These are phyloP conservation scores for Oxycera nigricornis DNA, from an alignment of 2,888 invertebrate genomes.

Conservation along the genomic window DNA sequence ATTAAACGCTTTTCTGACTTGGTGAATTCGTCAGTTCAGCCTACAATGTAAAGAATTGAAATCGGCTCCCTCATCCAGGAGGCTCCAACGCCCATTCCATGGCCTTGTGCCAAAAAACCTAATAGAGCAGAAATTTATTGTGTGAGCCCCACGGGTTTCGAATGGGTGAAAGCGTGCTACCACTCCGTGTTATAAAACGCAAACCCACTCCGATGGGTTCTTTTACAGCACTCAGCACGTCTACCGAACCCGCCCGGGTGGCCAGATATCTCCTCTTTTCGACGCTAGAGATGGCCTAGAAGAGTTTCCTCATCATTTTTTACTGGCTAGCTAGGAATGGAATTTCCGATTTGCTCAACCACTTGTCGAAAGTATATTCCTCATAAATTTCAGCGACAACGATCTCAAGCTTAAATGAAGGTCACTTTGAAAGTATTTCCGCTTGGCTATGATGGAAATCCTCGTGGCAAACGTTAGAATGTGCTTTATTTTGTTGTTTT, in stretches of 20 bases:
- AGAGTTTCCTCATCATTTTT: not conserved
- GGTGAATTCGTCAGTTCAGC: not conserved
- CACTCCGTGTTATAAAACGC: not conserved
- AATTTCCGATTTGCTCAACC: constrained; percentile 32
- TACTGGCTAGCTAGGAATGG: constrained; percentile 15
- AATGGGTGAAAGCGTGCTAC: constrained; percentile 12
- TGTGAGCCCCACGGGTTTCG: not conserved
- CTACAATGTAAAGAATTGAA: not conserved
- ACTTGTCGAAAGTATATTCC: constrained; percentile 22
- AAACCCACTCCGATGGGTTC: constrained; percentile 3
- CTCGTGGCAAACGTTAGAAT: constrained; percentile 8
- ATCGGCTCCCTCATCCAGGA: not conserved
- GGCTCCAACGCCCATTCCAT: not conserved
- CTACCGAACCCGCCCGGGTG: not conserved
- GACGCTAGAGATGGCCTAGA: constrained; percentile 10
- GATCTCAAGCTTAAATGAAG: constrained; percentile 17
- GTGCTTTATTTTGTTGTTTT: not conserved
- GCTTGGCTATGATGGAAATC: constrained; percentile 16
- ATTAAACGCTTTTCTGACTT: not conserved
- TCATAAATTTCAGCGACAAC: constrained; percentile 25
- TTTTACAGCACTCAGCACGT: constrained; percentile 21
- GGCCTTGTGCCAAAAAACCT: constrained; percentile 26
- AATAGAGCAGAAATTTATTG: constrained; percentile 31
- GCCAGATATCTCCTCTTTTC: constrained; percentile 1
- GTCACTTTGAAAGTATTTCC: constrained; percentile 30